Evolutionary conservation across 2,888 invertebrate species (phyloP).

Genomic region (Standfussiana lucernea): DNA sequence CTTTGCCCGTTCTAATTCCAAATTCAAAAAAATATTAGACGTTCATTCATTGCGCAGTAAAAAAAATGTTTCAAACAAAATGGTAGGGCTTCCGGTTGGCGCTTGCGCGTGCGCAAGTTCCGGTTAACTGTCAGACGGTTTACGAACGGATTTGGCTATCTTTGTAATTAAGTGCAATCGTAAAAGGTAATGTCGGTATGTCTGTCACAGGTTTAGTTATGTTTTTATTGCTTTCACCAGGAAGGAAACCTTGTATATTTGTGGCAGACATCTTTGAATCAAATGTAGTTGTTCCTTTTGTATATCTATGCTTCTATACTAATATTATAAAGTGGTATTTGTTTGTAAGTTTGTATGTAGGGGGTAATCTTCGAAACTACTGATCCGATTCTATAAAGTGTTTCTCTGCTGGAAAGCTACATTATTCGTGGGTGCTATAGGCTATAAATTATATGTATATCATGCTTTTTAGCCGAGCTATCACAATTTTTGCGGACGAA

Average conservation of each 20-base stretch:
- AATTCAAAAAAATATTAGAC: slow-evolving; percentile 56
- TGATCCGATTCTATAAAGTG: too few species aligned
- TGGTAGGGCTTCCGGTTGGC: slow-evolving; percentile 79
- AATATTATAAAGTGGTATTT: too few species aligned
- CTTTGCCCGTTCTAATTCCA: slow-evolving; percentile 27
- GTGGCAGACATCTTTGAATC: slow-evolving; percentile 33
- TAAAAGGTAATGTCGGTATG: slow-evolving; percentile 55
- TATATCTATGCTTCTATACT: too few species aligned
- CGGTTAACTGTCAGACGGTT: slow-evolving; percentile 68
- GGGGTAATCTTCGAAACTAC: too few species aligned
- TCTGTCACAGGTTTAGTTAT: slow-evolving; percentile 28
- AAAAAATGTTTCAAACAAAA: slow-evolving; percentile 69
- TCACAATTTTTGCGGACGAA: too few species aligned
- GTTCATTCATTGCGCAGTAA: slow-evolving; percentile 71
- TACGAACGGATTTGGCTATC: slow-evolving; percentile 58
- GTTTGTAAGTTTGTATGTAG: too few species aligned
- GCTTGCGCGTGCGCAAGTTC: slow-evolving; percentile 70
- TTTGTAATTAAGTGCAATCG: slow-evolving; percentile 63
- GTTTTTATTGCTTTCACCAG: slow-evolving; percentile 46
- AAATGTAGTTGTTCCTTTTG: neutral
- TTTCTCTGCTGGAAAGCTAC: too few species aligned
- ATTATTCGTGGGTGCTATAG: too few species aligned
- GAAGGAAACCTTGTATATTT: slow-evolving; percentile 28
- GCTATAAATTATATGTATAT: too few species aligned
- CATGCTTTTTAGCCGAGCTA: too few species aligned